Evolutionary conservation across 2,113 vertebrate species (phyloP).

Genomic region (Ginglymostoma cirratum): DNA sequence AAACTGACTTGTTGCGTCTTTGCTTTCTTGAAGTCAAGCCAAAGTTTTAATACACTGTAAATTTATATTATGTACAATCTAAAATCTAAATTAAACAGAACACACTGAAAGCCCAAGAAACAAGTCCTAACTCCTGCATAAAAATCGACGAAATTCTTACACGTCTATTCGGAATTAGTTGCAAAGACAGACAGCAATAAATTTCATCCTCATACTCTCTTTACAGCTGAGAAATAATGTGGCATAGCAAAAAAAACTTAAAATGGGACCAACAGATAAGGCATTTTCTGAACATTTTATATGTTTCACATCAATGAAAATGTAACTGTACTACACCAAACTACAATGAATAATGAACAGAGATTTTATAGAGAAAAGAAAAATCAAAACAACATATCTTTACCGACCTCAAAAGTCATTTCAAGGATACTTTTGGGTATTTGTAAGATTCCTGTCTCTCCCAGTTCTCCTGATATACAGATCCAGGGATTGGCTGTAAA

Average conservation of each 20-base stretch:
- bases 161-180: background rate
- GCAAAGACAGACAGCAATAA: background rate
- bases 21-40: background rate
- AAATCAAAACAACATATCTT: background rate
- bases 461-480: slow-evolving; percentile 89
- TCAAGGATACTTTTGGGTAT: slow-evolving; percentile 86
- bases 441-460: slow-evolving; percentile 89
- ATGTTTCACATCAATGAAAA: background rate
- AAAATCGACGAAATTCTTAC: background rate
- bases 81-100: background rate
- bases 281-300: background rate
- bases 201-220: background rate
- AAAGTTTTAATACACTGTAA: background rate
- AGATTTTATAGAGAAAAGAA: background rate
- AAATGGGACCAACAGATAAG: background rate
- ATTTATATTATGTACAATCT: background rate
- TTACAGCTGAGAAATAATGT: background rate
- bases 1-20: background rate
- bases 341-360: background rate
- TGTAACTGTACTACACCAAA: background rate
- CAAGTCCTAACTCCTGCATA: background rate
- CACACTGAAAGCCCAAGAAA: background rate
- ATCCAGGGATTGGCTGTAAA: slow-evolving; percentile 98
- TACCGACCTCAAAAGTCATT: slow-evolving; percentile 92
- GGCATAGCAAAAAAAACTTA: background rate